Evolutionary conservation across 2,888 invertebrate species (phyloP), one percentile per base, ranked within the genome.

Genomic region (Eupithecia dodoneata): DNA sequence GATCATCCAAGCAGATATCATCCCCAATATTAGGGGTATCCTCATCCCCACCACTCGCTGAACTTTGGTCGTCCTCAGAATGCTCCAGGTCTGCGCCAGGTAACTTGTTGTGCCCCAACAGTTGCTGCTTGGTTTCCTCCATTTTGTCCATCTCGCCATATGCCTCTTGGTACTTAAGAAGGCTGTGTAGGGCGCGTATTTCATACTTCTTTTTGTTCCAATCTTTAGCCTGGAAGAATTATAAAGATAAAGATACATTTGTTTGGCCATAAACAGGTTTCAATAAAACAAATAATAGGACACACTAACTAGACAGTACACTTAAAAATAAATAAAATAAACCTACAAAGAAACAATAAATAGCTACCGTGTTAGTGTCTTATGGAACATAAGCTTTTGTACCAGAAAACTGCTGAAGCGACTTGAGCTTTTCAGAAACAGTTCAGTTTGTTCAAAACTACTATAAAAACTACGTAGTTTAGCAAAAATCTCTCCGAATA

Each of bases 1-100:
- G 93, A 82, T 97, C 96, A 52, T 97, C 97, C 67, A 98, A 93
- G 82, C 97, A 96, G 71, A 98, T 96, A 83, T 97, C 97, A 77
- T 96, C 96, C 0, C 97, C 97, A 83, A 97, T 96, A 80, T 96
- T 96, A 0, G 96, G 95, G 0, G 95, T 96, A 78, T 96, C 96
- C n/a, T 96, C 96, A n/a, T 95, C 94, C 0, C 90, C 91, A 0
- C 95, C 95, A 0, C 94, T 92, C 0, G 92, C 92, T 0, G 95
- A 95, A 18, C 95, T 95, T 69, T 93, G 90, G 10, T 94, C 93
- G 75, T 95, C 94, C 72, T 95, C 93, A 74, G 96, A 95, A 76
- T 95, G 93, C 15, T 96, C 95, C 45, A 91, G 80, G 74, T 89
- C 94, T 81, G 96, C 96, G 80, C 30, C 30, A 30, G 30, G 30